Percentiles rank a stretch among this genome's conserved stretches.
These are phyloP conservation scores for Phyllostomus hastatus DNA, from an alignment of 2,113 vertebrate species.

Conservation along the genomic window DNA sequence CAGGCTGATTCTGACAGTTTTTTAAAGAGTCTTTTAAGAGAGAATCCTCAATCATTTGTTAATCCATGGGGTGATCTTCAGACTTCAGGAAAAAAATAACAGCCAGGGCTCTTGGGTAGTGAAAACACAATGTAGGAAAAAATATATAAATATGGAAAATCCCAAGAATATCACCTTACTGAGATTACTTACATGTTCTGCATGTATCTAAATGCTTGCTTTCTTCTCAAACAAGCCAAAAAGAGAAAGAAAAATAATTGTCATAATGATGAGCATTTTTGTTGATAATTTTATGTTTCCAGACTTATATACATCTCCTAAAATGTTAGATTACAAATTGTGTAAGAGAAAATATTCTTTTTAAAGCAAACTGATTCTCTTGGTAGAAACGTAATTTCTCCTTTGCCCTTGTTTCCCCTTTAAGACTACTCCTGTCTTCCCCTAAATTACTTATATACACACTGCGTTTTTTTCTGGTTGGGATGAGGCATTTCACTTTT, in stretches of 20 bases:
- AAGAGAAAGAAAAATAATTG: conserved; percentile 35
- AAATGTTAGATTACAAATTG: conserved; percentile 51
- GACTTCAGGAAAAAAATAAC: conserved; percentile 82
- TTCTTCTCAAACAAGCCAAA: conserved; percentile 51
- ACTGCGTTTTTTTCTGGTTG: neutral
- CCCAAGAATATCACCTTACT: conserved; percentile 60
- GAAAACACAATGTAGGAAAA: conserved; percentile 76
- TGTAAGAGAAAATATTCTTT: conserved; percentile 42
- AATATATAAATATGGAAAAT: conserved; percentile 78
- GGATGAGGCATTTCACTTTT: neutral
- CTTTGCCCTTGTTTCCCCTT: conserved; percentile 40
- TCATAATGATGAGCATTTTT: conserved; percentile 52
- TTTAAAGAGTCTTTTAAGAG: conserved; percentile 90
- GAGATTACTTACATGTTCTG: conserved; percentile 71
- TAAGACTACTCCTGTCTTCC: conserved; percentile 14
- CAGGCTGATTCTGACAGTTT: conserved; percentile 90
- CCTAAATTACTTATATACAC: neutral
- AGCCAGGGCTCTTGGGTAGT: conserved; percentile 75
- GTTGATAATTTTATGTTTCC: conserved; percentile 62
- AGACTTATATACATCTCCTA: conserved; percentile 32
- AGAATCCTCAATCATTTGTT: conserved; percentile 89
- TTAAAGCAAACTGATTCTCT: conserved; percentile 32
- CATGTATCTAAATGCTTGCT: conserved; percentile 53
- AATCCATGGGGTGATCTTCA: conserved; percentile 87
- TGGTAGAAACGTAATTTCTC: conserved; percentile 36